Conservation (phyloP, 2,797 vertebrate genomes). For the Halcyon smyrnensis region DNA sequence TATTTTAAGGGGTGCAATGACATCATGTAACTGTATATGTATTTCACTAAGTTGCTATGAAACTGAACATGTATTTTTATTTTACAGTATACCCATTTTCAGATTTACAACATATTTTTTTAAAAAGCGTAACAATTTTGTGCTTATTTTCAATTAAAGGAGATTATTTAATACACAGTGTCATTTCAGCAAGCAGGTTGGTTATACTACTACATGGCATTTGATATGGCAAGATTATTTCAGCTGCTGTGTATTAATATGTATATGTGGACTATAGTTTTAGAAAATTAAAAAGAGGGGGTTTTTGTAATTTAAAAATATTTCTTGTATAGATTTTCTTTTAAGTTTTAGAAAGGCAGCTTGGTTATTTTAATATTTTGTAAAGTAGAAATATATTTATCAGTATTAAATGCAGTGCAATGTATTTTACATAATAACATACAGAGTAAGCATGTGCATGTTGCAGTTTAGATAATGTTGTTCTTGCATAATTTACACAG, state of each 20-base stretch:
- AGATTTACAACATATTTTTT: neutral
- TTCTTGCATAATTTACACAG: neutral
- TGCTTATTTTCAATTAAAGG: neutral
- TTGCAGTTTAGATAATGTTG: neutral
- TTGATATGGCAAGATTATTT: neutral
- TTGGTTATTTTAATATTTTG: neutral
- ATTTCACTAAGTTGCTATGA: neutral
- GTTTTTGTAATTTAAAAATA: neutral
- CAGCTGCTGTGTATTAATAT: neutral
- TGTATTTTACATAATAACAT: neutral
- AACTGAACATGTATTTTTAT: neutral
- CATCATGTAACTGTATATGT: neutral
- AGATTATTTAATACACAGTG: neutral
- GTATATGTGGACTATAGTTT: neutral
- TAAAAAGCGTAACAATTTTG: neutral
- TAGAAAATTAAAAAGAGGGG: neutral
- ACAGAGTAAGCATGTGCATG: neutral
- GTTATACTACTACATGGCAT: neutral
- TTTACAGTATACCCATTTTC: neutral
- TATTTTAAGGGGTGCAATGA: neutral
- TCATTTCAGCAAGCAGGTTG: neutral
- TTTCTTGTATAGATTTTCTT: neutral
- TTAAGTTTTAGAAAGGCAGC: neutral
- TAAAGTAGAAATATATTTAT: neutral
- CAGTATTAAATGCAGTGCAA: neutral